Base-by-base conservation (phyloP, 2,797 vertebrate genomes). In the Crypturellus tataupa region DNA sequence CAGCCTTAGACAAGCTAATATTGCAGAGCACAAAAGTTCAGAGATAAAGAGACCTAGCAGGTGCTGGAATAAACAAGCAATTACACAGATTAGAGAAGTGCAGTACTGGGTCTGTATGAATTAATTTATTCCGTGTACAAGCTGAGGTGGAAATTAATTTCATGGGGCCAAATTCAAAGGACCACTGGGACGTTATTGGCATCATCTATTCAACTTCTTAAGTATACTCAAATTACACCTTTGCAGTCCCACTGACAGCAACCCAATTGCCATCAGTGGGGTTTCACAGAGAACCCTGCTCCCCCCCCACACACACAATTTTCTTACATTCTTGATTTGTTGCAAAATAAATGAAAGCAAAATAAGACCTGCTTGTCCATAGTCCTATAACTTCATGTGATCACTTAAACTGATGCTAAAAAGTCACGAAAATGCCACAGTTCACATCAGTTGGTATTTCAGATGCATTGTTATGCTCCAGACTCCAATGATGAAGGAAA, bases 1-100 rank as follows among this genome's bases (percentile, higher is more conserved):
- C 87, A 93, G 96, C 97, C 94, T 91, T 95, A 92, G 86, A 93
- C 88, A 96, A 97, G 93, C 95, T 96, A 97, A 97, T 96, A 96
- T 76, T 89, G 80, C 72, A 94, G 73, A 96, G 94, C 94, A 95
- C 94, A 94, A 92, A 97, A 97, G 95, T 96, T 97, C 95, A 96
- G 71, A 89, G 94, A 94, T 96, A 96, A 90, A 95, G 95, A 93
- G 92, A 96, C 96, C 95, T 95, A 88, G 75, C 88, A 95, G 95
- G 90, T 97, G 94, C 91, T 93, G 94, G 85, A 92, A 97, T 97
- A 97, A 97, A 97, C 97, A 97, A 97, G 91, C 95, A 97, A 97
- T 97, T 97, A 97, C 95, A 96, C 91, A 91, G 95, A 96, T 95
- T 95, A 96, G 65, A 82, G 89, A 94, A 94, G 91, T 96, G 84